phyloP scores from a whole-genome alignment of 2,113 vertebrate genomes.

The Porphyrio hochstetteri region DNA sequence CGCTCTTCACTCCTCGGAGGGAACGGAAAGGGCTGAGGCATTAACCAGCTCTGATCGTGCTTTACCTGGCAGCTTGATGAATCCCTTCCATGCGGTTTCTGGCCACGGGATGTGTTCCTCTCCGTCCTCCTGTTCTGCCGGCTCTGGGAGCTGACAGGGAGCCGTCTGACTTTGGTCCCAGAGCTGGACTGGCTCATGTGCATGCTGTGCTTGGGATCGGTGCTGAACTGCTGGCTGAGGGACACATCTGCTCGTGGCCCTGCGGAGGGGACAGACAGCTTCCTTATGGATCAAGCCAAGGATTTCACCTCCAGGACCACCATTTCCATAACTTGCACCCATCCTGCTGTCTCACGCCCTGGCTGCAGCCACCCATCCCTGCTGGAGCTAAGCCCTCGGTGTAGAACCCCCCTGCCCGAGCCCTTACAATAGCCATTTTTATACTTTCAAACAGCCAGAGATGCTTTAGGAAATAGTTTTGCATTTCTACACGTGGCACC shows the following conservation, averaged over 20 bases:
- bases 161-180: background rate
- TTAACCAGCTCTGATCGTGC: no score
- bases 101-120: background rate
- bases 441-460: background rate
- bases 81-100: slow-evolving; percentile 14
- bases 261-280: background rate
- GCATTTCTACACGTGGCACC: background rate
- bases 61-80: background rate
- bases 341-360: background rate
- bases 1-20: background rate
- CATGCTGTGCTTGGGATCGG: slow-evolving; percentile 62
- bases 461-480: background rate
- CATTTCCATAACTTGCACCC: background rate
- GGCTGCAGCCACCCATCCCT: no score
- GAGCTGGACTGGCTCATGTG: background rate
- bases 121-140: background rate
- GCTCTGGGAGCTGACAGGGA: no score
- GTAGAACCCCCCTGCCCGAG: background rate
- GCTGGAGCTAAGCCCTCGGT: no score
- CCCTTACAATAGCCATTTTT: background rate
- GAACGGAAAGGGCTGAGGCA: background rate
- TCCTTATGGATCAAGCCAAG: background rate
- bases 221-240: background rate
- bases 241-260: background rate
- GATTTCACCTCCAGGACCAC: background rate